Evolutionary conservation across 2,797 vertebrate genomes (phyloP), one percentile per base, ranked within the genome.

Genomic region (Microchirus variegatus): DNA sequence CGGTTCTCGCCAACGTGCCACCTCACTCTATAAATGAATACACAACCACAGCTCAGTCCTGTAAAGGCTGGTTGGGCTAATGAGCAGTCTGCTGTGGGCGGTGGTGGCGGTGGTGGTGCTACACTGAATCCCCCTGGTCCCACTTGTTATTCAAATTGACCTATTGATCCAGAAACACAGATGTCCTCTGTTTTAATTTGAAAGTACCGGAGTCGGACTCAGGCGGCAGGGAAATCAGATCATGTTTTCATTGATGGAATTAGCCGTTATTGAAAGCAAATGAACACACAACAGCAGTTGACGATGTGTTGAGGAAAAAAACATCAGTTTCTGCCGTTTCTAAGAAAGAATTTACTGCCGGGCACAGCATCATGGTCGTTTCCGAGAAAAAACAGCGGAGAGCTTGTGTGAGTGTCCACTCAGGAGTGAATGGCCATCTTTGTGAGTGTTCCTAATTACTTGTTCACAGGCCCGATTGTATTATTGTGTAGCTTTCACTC

Each of bases 71-170:
- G 73, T 57, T 60, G 66, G 46, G 15, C 63, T 57, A 43, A 37
- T 59, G 61, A 60, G 70, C 19, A 48, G 1, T 61, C 53, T 63
- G 54, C 42, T 61, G 52, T 50, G 53, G 37, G 56, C 38, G 3
- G 45, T 51, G 44, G 31, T 31, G 26, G 26, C 7, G 31, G 31
- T 31, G 31, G 31, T 31, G 31, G 31, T 31, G 31, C 31, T 62
- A 61, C 78, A 61, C 62, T 70, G 75, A 84, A 87, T 83, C 73
- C 77, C 67, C 54, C 63, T 41, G 58, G 57, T 73, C 53, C 57
- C 31, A 15, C 46, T 77, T 81, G 69, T 86, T 83, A 67, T 81
- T 87, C 70, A 70, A 69, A 1, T 57, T 80, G 75, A 82, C 70
- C 75, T 53, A 18, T 26, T 78, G 80, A 78, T 63, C 79, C 10